Base-by-base conservation (phyloP, 2,888 invertebrate species). In the Ptychoptera contaminata region DNA sequence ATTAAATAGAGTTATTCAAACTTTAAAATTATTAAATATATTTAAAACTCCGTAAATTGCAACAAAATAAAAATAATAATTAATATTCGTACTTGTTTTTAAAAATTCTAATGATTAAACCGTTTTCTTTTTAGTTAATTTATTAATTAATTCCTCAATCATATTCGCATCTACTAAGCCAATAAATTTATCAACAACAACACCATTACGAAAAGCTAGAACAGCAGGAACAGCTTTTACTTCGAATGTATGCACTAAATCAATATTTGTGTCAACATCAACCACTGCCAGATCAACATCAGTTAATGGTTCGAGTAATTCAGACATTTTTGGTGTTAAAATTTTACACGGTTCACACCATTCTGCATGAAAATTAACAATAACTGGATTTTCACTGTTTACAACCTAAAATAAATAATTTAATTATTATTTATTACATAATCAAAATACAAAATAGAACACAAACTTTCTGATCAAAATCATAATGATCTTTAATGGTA, bases 281-380 rank as follows among this genome's bases (percentile, higher is more conserved):
- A 88, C 78, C 16, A 85, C 76, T 2, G 87, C 87, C 51, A 88
- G 67, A 63, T 87, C 79, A 43, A 88, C 70, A 53, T 80, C 73
- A 8, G 71, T 70, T 42, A 79, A 74, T 2, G 80, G 79, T 52
- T 79, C 78, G 30, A 87, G 73, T 42, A 88, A 62, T 58, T 84
- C 82, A 53, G 76, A 76, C 61, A 88, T 73, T 63, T 84, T 83
- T 2, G 87, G 87, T 1, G 87, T 87, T 11, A 88, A 69, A 55
- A 86, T 82, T 64, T 85, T 85, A 62, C 88, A 88, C 0, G 88
- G 87, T 62, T 86, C 86, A 58, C 88, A 88, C 88, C 88, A 88
- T 53, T 88, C 86, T 0, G 88, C 88, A 57, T 88, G 88, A 59
- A 88, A 88, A 61, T 87, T 88, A 1, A 88, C 86, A 61, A 88